These are phyloP conservation scores for Sericinus montela DNA, from an alignment of 2,888 invertebrate species.

Conservation along the genomic window DNA sequence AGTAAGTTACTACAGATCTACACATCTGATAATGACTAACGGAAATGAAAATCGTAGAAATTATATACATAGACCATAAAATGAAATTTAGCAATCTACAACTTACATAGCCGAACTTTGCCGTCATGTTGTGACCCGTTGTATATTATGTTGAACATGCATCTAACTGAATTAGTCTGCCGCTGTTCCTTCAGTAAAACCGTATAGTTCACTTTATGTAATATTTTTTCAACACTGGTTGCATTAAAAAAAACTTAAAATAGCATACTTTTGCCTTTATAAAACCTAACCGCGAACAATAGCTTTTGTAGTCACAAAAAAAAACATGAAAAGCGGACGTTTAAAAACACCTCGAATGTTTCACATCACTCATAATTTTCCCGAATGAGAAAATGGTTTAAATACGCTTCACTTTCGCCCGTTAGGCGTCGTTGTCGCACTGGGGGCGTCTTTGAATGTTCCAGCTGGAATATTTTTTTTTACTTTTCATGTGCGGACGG, in stretches of 20 bases:
- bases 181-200: slow-evolving; percentile 67
- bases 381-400: slow-evolving; percentile 52
- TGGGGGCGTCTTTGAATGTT: slow-evolving; percentile 41
- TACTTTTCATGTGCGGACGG: slow-evolving; percentile 49
- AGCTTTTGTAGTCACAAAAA: slow-evolving; percentile 71
- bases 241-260: slow-evolving; percentile 65
- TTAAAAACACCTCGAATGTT: slow-evolving; percentile 56
- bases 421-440: slow-evolving; percentile 49
- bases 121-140: slow-evolving; percentile 80
- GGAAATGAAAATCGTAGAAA: slow-evolving; percentile 22
- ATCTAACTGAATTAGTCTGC: slow-evolving; percentile 76
- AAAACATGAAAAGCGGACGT: slow-evolving; percentile 52
- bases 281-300: slow-evolving; percentile 61
- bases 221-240: slow-evolving; percentile 67
- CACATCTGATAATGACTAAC: slow-evolving; percentile 20
- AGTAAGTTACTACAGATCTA: slow-evolving; percentile 23
- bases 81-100: slow-evolving; percentile 11
- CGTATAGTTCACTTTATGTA: slow-evolving; percentile 73
- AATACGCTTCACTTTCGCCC: slow-evolving; percentile 50
- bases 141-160: slow-evolving; percentile 76
- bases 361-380: slow-evolving; percentile 73
- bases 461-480: slow-evolving; percentile 40
- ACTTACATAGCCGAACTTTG: slow-evolving; percentile 80
- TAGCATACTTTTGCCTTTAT: slow-evolving; percentile 56
- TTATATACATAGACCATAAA: slow-evolving; percentile 11